Base-by-base conservation (phyloP, 2,113 vertebrate species). In the Phaethon lepturus region DNA sequence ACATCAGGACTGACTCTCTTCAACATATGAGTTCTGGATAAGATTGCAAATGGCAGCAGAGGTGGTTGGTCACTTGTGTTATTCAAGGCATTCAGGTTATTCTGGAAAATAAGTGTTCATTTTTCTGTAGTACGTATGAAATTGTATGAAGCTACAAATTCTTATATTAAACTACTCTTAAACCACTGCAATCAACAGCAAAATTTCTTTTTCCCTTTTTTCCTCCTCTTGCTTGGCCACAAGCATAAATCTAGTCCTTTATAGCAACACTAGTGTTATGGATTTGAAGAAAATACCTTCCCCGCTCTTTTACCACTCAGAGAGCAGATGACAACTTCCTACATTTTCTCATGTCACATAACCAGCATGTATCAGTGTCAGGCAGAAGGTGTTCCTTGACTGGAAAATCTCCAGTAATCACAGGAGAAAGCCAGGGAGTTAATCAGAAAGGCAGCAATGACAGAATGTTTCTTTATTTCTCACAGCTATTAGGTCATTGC, bases 341-440 rank as follows among this genome's bases (percentile, higher is more conserved):
- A 92, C 76, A 79, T 91, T 87, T 86, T 63, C 73, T 93, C 79
- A 31, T 90, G 93, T 74, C 88, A 93, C 86, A 75, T 7, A 90
- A 92, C 73, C 91, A 95, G 76, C 83, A 58, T 53, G 87, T 72
- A 85, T 83, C 77, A 68, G 66, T 91, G 79, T 89, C 80, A 94
- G 68, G 88, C 64, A 92, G 76, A 95, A 95, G 88, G 93, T 92
- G 93, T 87, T 91, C 66, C 68, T 92, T 75, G 86, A 81, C 94
- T 92, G 64, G 96, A 97, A 93, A 95, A 95, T 85, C 93, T 95
- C 93, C 91, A 95, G 68, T 89, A 95, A 97, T 93, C 91, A 91
- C 88, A 96, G 69, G 44, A 95, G 79, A 95, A 95, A 92, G 58
- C 64, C 68, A 58, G 76, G 67, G 79, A 95, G 76, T 95, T 97